phyloP scores from a whole-genome alignment of 2,113 vertebrate genomes.

The Vulpes vulpes region DNA sequence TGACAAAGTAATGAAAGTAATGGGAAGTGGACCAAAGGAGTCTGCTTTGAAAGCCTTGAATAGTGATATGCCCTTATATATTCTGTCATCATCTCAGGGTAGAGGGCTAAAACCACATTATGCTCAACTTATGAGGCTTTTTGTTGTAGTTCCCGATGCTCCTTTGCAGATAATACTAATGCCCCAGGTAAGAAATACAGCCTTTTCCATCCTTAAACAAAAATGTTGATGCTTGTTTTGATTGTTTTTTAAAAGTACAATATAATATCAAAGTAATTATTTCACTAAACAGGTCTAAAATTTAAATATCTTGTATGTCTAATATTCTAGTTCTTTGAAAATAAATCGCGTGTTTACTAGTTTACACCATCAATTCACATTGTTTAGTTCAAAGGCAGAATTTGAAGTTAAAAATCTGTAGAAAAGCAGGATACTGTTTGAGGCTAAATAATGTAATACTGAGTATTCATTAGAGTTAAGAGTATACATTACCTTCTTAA shows the following conservation, averaged over 20 bases:
- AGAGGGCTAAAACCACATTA: slow-evolving; percentile 96
- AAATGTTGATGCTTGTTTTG: slow-evolving; percentile 17
- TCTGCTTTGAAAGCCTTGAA: slow-evolving; percentile 96
- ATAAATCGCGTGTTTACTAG: neutral
- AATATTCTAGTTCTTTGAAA: slow-evolving; percentile 42
- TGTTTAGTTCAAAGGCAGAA: slow-evolving; percentile 33
- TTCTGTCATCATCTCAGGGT: slow-evolving; percentile 96
- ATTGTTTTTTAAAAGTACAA: slow-evolving; percentile 2
- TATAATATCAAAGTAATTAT: slow-evolving; percentile 32
- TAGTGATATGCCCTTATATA: slow-evolving; percentile 98
- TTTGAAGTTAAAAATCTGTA: slow-evolving; percentile 56
- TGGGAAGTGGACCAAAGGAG: slow-evolving; percentile 97
- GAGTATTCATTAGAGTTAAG: slow-evolving; percentile 47
- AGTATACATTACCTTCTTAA: neutral
- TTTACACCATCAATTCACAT: neutral
- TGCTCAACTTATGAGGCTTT: slow-evolving; percentile 96
- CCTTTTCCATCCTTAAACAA: neutral
- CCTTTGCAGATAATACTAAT: slow-evolving; percentile 95
- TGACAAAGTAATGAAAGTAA: slow-evolving; percentile 97
- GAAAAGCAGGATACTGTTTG: slow-evolving; percentile 31
- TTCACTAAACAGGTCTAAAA: slow-evolving; percentile 40
- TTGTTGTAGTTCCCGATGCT: slow-evolving; percentile 96
- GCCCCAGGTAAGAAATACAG: slow-evolving; percentile 92
- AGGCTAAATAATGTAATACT: neutral
- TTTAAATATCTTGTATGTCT: slow-evolving; percentile 28